Percentiles rank a stretch among this genome's conserved stretches.
Evolutionary conservation across 2,113 vertebrate species (phyloP).

Genomic region (Passer montanus): DNA sequence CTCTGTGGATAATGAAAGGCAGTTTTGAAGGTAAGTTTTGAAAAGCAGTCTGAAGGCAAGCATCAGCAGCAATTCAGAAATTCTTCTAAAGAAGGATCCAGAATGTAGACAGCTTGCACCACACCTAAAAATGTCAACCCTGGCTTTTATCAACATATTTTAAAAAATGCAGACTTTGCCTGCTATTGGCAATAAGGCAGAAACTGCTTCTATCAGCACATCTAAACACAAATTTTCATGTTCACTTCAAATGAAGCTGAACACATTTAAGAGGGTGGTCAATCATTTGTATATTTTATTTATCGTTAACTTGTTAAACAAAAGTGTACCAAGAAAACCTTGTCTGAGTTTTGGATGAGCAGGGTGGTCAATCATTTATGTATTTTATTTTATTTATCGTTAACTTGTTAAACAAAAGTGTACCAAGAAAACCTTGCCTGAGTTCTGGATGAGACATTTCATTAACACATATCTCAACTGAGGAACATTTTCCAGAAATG

Average conservation of each 20-base stretch:
- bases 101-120: not conserved
- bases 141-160: constrained; percentile 3
- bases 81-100: not conserved
- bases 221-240: constrained; percentile 21
- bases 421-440: not conserved
- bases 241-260: constrained; percentile 59
- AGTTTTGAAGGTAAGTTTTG: not conserved
- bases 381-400: constrained; percentile 53
- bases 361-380: constrained; percentile 47
- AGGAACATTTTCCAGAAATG: not conserved
- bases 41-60: not conserved
- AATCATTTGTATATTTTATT: constrained; percentile 50
- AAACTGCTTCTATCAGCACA: constrained; percentile 57
- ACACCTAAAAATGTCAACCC: constrained; percentile 3
- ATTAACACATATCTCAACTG: not conserved
- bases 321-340: constrained; percentile 5
- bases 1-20: not conserved
- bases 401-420: constrained; percentile 38
- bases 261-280: constrained; percentile 47
- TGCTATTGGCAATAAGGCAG: not conserved
- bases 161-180: not conserved
- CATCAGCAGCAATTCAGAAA: not conserved
- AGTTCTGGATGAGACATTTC: not conserved
- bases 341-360: not conserved
- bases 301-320: constrained; percentile 46